Evolutionary conservation across 2,113 vertebrate genomes (phyloP).

Genomic region (Lota lota): DNA sequence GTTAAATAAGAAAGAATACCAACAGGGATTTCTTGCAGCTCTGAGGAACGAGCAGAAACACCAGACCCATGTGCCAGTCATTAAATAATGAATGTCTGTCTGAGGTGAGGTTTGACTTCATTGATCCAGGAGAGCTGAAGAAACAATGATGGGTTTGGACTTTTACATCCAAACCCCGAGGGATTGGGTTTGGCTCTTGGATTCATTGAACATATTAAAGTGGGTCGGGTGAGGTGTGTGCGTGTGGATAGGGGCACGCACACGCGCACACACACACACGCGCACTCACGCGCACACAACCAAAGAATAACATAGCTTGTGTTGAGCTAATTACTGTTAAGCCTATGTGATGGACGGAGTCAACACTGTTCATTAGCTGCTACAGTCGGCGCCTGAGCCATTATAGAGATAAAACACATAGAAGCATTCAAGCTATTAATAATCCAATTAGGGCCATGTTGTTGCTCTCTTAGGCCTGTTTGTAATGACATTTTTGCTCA

Average conservation of each 20-base stretch:
- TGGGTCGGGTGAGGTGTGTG: slow-evolving; percentile 28
- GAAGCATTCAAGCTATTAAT: slow-evolving; percentile 17
- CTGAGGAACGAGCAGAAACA: slow-evolving; percentile 27
- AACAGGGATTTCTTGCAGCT: slow-evolving; percentile 14
- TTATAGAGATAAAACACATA: slow-evolving; percentile 24
- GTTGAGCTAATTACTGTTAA: slow-evolving; percentile 42
- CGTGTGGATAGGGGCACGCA: too few species aligned
- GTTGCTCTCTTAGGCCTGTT: slow-evolving; percentile 9
- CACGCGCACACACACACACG: too few species aligned
- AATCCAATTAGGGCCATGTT: slow-evolving; percentile 8
- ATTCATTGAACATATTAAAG: slow-evolving; percentile 63
- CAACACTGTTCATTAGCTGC: slow-evolving; percentile 38
- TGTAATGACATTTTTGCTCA: slow-evolving; percentile 34
- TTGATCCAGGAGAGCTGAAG: slow-evolving; percentile 59
- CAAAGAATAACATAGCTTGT: slow-evolving; percentile 12
- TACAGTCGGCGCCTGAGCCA: slow-evolving; percentile 18
- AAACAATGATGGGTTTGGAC: slow-evolving; percentile 39
- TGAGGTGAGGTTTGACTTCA: slow-evolving; percentile 71
- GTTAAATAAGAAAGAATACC: slow-evolving; percentile 8
- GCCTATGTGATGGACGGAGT: slow-evolving; percentile 35
- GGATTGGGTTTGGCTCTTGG: slow-evolving; percentile 34
- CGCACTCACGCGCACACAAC: too few species aligned
- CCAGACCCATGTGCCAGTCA: slow-evolving; percentile 56
- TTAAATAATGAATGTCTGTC: slow-evolving; percentile 71
- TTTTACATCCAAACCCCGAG: background rate